Evolutionary conservation across 1,140 invertebrate species (phyloP), one percentile per base, ranked within the genome.

Genomic region (Fragariocoptes setiger): DNA sequence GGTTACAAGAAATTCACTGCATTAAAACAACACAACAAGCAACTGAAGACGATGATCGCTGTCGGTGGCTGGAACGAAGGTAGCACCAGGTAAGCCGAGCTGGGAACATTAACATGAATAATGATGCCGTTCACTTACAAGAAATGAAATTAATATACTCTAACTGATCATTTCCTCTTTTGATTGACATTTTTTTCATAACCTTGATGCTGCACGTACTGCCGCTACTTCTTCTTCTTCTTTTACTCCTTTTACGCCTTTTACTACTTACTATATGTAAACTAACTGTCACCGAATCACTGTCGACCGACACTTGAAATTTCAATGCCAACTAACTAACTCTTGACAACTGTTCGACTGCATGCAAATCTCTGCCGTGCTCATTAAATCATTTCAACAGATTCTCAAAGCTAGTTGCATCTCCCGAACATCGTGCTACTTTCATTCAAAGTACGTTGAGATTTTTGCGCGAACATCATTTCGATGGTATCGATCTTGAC

Each of bases 61-160:
- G 78, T 92, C 44, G 86, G 86, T 17, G 85, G 86, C 1, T 92
- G 85, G 83, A 90, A 86, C 54, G 79, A 88, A 57, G 83, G 79
- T 5, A 85, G 79, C 0, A 67, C 68, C 5, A 66, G 79, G 42
- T 61, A 43, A 43, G 19, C 36, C 21, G 8, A 21, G n/a, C 31
- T 13, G 13, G n/a, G 31, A 13, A 35, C n/a, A 16, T 38, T 38
- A 12, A 12, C 35, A 19, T 39, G 19, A 39, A 19, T 18, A n/a
- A 16, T 38, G 35, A 35, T 35, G n/a, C n/a, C 35, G n/a, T n/a
- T n/a, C n/a, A 35, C 16, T 35, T 14, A 35, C 35, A 14, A 35
- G n/a, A 35, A 35, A 35, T 2, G 16, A 14, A 14, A 35, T n/a
- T 35, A 35, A 2, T 35, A 14, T 18, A 37, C 18, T n/a, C 15